Evolutionary conservation across 2,113 vertebrate genomes (phyloP), one percentile per base, ranked within the genome.

Genomic region (zebrafish (Danio rerio)): DNA sequence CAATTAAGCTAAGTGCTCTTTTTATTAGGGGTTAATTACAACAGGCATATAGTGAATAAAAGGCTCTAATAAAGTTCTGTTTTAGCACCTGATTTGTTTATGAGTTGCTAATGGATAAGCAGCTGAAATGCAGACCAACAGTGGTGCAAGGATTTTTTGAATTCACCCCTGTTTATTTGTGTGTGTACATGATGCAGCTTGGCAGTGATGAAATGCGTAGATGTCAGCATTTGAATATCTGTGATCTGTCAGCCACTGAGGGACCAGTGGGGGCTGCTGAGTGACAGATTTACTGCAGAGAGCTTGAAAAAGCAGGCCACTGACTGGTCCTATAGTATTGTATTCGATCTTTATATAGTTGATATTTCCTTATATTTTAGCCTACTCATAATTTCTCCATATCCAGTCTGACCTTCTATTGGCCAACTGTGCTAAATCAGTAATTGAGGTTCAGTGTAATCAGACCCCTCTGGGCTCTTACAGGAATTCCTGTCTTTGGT

Each of bases 371-470:
- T 61, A 61, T 61, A 49, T 21, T 49, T 47, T 76, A 10, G 15
- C 5, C 9, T 15, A 40, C 2, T 18, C 20, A 11, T 76, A 21
- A 15, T 47, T 21, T 31, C 16, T 47, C 5, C 12, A 15, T 77
- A 21, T 15, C 31, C 71, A 40, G 52, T 3, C 20, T 43, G 12
- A 71, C 47, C 18, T 45, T 70, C 9, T 18, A 9, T 4, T 73
- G 56, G 45, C 56, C 68, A 55, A 77, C 31, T 59, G 21, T n/a
- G 75, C 59, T 78, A 75, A 81, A 84, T 73, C 61, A 78, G 76
- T 81, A 85, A 86, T 82, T 86, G 74, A 69, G 78, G 84, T 87
- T 83, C 81, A 53, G 65, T 63, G 56, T 52, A 84, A 75, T 83
- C 81, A 77, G 77, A 86, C 78, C 43, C 65, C 58, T 81, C n/a